Conservation (phyloP, 2,797 vertebrate genomes). For the Hoplostethus mediterraneus region DNA sequence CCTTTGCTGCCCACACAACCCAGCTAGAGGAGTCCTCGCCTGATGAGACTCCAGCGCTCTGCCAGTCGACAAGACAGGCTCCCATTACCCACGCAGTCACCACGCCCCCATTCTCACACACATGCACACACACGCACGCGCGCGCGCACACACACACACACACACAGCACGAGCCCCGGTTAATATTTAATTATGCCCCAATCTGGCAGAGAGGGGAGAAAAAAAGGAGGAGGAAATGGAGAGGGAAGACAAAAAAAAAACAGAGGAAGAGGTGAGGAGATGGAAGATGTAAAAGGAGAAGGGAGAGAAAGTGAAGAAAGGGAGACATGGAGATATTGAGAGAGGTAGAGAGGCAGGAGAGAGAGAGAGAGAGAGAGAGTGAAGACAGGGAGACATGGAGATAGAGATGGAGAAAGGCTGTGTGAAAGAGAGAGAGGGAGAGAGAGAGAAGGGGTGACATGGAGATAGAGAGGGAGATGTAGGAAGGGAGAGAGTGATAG, state of each 20-base stretch:
- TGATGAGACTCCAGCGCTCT: conserved; percentile 62
- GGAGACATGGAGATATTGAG: background rate
- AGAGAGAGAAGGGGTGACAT: conserved; percentile 41
- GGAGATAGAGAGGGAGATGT: background rate
- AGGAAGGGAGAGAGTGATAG: conserved; percentile 54
- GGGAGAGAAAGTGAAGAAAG: conserved; percentile 32
- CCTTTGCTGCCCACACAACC: conserved; percentile 72
- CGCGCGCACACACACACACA: conserved; percentile 43
- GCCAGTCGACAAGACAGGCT: conserved; percentile 61
- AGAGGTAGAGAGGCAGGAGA: too few relatives aligned
- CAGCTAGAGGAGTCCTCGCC: conserved; percentile 70
- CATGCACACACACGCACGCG: conserved; percentile 26
- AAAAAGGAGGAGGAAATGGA: conserved; percentile 39
- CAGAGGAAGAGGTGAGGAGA: conserved; percentile 39
- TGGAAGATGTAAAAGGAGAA: conserved; percentile 44
- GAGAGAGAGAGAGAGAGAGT: too few relatives aligned
- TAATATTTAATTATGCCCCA: conserved; percentile 84
- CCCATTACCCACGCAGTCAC: conserved; percentile 77
- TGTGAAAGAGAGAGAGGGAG: conserved; percentile 20
- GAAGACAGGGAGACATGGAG: too few relatives aligned
- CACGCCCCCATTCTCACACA: conserved; percentile 50
- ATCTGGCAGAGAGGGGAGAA: conserved; percentile 63
- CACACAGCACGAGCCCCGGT: conserved; percentile 56
- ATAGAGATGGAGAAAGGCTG: too few relatives aligned
- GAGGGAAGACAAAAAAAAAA: conserved; percentile 35